A percentile compares a stretch with the other conserved stretches of the same genome.
Conservation (phyloP, 2,797 vertebrate genomes). For the Zalophus californianus region DNA sequence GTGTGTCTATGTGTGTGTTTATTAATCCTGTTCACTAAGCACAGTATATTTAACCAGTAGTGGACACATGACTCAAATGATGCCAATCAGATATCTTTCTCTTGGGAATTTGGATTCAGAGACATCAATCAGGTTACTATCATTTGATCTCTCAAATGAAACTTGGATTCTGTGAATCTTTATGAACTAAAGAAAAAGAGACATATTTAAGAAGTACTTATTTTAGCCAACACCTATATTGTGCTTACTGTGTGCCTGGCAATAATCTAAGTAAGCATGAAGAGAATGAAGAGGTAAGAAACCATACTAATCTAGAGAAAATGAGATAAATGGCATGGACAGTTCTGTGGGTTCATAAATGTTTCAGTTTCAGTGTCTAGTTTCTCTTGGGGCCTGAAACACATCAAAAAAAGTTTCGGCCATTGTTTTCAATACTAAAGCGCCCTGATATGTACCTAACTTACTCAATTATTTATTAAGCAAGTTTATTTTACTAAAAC, state of each 20-base stretch:
- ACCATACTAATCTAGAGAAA: fast-evolving
- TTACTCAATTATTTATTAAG: not conserved
- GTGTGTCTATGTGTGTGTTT: not conserved
- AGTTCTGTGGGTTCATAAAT: not conserved
- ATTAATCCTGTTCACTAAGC: not conserved
- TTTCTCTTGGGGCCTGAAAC: not conserved
- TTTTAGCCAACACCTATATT: not conserved
- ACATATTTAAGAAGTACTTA: not conserved
- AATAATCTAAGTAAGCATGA: not conserved
- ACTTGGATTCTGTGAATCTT: not conserved
- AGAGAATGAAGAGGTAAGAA: not conserved
- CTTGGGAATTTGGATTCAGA: not conserved
- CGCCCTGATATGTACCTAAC: not conserved
- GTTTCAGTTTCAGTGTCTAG: not conserved
- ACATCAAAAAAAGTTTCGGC: not conserved
- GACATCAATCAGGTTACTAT: not conserved
- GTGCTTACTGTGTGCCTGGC: not conserved
- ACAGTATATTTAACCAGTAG: not conserved
- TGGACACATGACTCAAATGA: not conserved
- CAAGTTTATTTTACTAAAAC: not conserved
- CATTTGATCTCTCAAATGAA: not conserved
- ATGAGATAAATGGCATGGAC: not conserved
- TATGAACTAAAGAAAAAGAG: not conserved
- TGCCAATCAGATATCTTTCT: not conserved
- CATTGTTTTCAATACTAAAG: not conserved